Evolutionary conservation across 2,888 invertebrate genomes (phyloP).

Genomic region (Bedellia somnulentella): DNA sequence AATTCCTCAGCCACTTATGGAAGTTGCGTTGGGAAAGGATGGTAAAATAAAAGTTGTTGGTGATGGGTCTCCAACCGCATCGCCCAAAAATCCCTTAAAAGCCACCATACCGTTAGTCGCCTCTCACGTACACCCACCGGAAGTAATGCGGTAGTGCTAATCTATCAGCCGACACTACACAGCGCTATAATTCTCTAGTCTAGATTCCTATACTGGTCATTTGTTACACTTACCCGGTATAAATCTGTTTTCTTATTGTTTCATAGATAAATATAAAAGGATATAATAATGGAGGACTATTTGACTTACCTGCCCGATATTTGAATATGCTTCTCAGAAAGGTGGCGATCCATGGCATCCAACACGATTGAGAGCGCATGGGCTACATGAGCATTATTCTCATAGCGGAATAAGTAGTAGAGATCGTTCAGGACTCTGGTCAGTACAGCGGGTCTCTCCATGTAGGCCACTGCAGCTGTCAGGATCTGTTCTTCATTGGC

Average conservation of each 20-base stretch:
- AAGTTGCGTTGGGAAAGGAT: too few species aligned
- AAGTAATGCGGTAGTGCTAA: too few species aligned
- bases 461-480: conserved; percentile 79
- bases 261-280: conserved; percentile 3
- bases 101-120: too few species aligned
- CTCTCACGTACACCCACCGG: too few species aligned
- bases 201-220: too few species aligned
- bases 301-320: conserved; percentile 86
- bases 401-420: conserved; percentile 83
- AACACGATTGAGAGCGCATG: conserved; percentile 80
- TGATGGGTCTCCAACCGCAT: too few species aligned
- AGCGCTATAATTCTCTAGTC: too few species aligned
- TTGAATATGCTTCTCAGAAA: conserved; percentile 86
- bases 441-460: conserved; percentile 82
- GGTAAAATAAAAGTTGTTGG: too few species aligned
- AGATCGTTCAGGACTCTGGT: conserved; percentile 86
- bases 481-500: conserved; percentile 89
- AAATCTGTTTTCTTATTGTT: conserved; percentile 5
- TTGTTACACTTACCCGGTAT: conserved; percentile 5
- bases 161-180: too few species aligned
- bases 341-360: conserved; percentile 87
- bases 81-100: too few species aligned
- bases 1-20: too few species aligned
- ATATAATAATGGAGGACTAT: too few species aligned
- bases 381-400: conserved; percentile 74